Evolutionary conservation across 2,113 vertebrate species (phyloP).

Genomic region (Egretta garzetta): DNA sequence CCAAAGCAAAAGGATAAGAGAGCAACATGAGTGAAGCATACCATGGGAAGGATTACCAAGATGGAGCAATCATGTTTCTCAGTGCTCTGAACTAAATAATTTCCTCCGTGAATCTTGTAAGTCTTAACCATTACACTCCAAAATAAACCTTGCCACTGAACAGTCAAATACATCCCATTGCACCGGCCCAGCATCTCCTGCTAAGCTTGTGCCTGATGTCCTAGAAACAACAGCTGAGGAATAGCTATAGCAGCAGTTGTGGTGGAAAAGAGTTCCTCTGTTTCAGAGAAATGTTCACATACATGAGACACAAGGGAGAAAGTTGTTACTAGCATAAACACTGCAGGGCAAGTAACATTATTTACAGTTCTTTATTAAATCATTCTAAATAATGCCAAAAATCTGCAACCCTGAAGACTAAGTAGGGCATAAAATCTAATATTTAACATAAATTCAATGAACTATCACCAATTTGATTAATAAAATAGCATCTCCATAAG

Average conservation of each 20-base stretch:
- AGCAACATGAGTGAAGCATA: fast-evolving
- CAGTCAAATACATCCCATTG: background rate
- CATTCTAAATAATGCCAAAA: background rate
- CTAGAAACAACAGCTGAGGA: background rate
- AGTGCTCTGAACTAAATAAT: background rate
- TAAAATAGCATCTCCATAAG: background rate
- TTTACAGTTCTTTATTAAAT: slow-evolving; percentile 26
- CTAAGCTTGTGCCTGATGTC: background rate
- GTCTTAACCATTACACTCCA: background rate
- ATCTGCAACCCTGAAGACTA: background rate
- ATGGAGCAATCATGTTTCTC: background rate
- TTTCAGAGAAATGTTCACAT: background rate
- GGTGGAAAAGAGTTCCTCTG: background rate
- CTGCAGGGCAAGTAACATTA: background rate
- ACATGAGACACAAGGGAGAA: background rate
- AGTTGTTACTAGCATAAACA: background rate
- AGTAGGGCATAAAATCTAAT: background rate
- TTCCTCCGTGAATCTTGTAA: background rate
- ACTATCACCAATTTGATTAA: background rate
- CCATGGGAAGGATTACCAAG: background rate
- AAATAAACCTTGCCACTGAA: background rate
- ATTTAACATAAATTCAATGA: slow-evolving; percentile 20
- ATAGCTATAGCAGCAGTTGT: background rate
- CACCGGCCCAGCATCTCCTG: background rate
- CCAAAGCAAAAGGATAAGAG: background rate